Evolutionary conservation across 2,888 invertebrate genomes (phyloP), one percentile per base, ranked within the genome.

Genomic region (Nezara viridula): DNA sequence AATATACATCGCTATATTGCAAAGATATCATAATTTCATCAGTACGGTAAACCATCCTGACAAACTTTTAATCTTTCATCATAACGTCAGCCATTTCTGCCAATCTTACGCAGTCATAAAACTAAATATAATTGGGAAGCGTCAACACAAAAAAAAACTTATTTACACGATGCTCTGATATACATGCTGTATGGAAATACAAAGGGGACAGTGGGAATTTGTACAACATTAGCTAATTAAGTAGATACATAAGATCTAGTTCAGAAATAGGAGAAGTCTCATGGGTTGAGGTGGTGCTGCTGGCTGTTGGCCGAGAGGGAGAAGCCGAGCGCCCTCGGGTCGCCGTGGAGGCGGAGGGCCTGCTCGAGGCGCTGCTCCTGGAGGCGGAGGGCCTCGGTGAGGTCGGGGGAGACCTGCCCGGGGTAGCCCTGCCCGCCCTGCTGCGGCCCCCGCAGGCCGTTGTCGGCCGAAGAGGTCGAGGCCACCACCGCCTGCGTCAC

Each of bases 281-380:
- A 91, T 91, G 91, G 91, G 89, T 91, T 91, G 90, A 91, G 91
- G 89, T 91, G 91, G 90, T 92, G 92, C 89, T 92, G 91, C 89
- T 91, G 91, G 86, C 73, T 88, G 50, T 90, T 88, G 90, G 93
- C 92, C 90, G 93, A 92, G 90, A 96, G 93, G 91, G 96, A 95
- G 92, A 97, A 97, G 86, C 96, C 96, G 91, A 97, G 93, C 92
- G 96, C 95, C 91, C 97, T 94, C 3, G 96, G 96, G 92, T 97
- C 97, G 91, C 95, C 95, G 92, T 97, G 97, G 92, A 97, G 94
- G 92, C 97, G 95, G 91, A 97, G 93, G 55, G 97, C 97, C 92
- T 97, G 97, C 92, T 97, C 97, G 92, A 97, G 93, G 92, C 97
- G 94, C 92, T 97, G 97, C 91, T 97, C 97, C 91, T 96, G 96